These are phyloP conservation scores for Clanis bilineata DNA, from an alignment of 2,888 invertebrate species.

Conservation along the genomic window DNA sequence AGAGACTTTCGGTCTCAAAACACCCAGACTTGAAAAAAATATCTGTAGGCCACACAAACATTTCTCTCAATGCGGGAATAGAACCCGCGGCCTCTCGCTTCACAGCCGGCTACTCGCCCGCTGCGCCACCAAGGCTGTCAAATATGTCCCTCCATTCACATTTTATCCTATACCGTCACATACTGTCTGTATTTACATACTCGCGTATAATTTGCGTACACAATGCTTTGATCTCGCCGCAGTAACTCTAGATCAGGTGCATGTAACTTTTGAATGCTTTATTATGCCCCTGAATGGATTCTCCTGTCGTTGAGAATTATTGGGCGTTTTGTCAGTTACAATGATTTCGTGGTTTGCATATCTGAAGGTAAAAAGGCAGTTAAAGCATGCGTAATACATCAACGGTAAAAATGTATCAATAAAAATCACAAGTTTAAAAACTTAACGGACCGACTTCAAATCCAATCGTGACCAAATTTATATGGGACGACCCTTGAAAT, in stretches of 20 bases:
- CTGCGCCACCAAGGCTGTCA: no score
- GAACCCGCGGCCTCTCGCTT: no score
- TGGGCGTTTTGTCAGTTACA: not conserved
- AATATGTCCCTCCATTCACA: not conserved
- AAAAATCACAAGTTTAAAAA: not conserved
- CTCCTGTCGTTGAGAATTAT: constrained; percentile 3
- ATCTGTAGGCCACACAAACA: no score
- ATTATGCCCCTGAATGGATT: not conserved
- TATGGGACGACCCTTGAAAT: no score
- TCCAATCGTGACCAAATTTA: no score
- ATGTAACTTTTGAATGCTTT: not conserved
- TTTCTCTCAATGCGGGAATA: no score
- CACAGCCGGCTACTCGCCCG: no score
- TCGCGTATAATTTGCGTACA: constrained; percentile 39
- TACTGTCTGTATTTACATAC: constrained; percentile 17
- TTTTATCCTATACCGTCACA: not conserved
- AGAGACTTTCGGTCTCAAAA: no score
- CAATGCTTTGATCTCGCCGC: constrained; percentile 56
- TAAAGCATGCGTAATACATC: not conserved
- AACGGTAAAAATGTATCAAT: not conserved
- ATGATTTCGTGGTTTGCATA: not conserved
- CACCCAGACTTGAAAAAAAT: no score
- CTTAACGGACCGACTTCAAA: no score
- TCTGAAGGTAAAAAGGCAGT: not conserved
- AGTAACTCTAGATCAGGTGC: constrained; percentile 23